Base-by-base conservation (phyloP, 2,113 vertebrate genomes). In the Nothoprocta perdicaria region DNA sequence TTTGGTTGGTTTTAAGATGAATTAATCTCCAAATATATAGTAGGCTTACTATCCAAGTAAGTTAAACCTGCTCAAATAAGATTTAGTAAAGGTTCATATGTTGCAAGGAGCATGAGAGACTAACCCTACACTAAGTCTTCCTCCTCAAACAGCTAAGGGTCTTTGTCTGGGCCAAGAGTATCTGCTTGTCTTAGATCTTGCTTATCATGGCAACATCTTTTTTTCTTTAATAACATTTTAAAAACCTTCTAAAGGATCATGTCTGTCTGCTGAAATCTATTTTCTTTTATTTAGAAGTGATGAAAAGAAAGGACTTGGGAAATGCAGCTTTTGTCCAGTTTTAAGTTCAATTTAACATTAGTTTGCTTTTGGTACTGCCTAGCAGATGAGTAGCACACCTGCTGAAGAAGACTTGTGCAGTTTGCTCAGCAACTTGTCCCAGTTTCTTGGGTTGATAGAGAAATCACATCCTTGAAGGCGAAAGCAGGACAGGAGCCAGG, bases 71-170 rank as follows among this genome's bases (percentile, higher is more conserved):
- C 21, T 88, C 29, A 81, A 88, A 75, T 78, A 53, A 93, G 89
- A 88, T 95, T 91, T 91, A 91, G 66, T 91, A 48, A 73, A 86
- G 68, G 48, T 60, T 82, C 89, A 79, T 90, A 94, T 88, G 80
- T 31, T 91, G 53, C 76, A 80, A 79, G 12, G 67, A 78, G 6
- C n/a, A 18, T 78, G 61, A 53, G 40, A 91, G 26, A 72, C 40
- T 80, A 58, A 65, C 12, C 29, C 18, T 75, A 61, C 66, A 73
- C 69, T 66, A 33, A 55, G 62, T 91, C 74, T 66, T 95, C 27
- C 38, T 78, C 12, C n/a, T 86, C 69, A 76, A 79, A 76, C 5
- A 79, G 76, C 48, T 86, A 78, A 91, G 4, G 62, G 21, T 75
- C 69, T 89, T 84, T 84, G 69, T 77, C 82, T 68, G 52, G 63